Evolutionary conservation across 2,888 invertebrate species (phyloP), one percentile per base, ranked within the genome.

Genomic region (Conistra vaccinii): DNA sequence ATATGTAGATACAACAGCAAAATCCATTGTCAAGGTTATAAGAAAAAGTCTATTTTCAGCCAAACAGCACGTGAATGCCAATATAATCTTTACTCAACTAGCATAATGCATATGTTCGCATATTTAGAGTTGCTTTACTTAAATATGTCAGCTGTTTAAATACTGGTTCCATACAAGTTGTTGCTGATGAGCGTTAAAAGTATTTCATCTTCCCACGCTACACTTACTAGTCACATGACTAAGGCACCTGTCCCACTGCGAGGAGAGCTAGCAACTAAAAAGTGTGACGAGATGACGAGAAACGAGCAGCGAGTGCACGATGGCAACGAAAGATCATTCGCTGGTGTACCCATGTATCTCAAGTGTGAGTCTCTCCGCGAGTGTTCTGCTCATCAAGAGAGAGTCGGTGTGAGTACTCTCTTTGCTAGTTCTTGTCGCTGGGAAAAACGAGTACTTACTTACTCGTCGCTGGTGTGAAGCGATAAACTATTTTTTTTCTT

Each of bases 121-220:
- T 57, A 48, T 17, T 55, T 23, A 23, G 12, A n/a, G 3, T 17
- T 42, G 3, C 45, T 58, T 26, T 45, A 73, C 45, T 39, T 68
- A n/a, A n/a, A n/a, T n/a, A 60, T 20, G 39, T 35, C 81, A 84
- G 55, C 75, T 83, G 75, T 67, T 26, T 45, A 84, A 83, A 82
- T 62, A 72, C 55, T 42, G 29, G 61, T 60, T 71, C 26, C 23
- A 60, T 29, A 61, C 55, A 66, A 48, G 39, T 69, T 58, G 26
- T 61, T 51, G 60, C 55, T 71, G 29, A 51, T 65, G 61, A 72
- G 29, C 20, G 66, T 60, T 39, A 73, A 62, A 73, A 73, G 32
- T 17, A 51, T 42, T 14, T 55, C 17, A 57, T 42, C 70, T 73
- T 68, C 73, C 63, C 70, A 79, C 84, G 69, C 66, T 63, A 48